Percentiles rank a stretch among this genome's conserved stretches.
Conservation (phyloP, 1,140 invertebrate species). For the Pomacea maculata region DNA sequence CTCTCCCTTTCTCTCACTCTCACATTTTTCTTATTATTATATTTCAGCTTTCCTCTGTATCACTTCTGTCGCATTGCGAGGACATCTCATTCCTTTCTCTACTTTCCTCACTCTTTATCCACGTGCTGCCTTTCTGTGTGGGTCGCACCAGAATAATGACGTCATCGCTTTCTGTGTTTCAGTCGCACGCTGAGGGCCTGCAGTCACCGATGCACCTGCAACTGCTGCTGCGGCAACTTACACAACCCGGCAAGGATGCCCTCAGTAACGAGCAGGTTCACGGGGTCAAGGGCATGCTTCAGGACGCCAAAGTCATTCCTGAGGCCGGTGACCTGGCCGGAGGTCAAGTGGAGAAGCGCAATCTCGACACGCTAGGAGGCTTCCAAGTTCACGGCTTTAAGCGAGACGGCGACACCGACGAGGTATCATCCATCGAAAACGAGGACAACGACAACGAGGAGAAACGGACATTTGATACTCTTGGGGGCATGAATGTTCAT, state of each 20-base stretch:
- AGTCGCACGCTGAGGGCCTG: too few species aligned
- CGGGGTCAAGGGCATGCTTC: not conserved
- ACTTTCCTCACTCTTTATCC: not conserved
- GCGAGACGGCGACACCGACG: not conserved
- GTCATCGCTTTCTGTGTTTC: too few species aligned
- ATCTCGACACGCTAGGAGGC: constrained; percentile 20
- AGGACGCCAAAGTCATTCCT: not conserved
- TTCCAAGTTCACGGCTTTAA: constrained; percentile 22
- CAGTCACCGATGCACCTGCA: too few species aligned
- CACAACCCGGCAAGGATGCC: too few species aligned
- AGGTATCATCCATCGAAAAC: not conserved
- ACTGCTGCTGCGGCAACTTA: too few species aligned
- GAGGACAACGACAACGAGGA: not conserved
- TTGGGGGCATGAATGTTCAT: constrained; percentile 8
- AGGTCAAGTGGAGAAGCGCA: constrained; percentile 3
- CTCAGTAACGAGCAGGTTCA: constrained; percentile 2
- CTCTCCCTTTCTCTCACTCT: not conserved
- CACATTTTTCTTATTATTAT: not conserved
- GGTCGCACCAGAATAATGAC: not conserved
- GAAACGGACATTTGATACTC: constrained; percentile 12
- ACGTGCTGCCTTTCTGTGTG: not conserved
- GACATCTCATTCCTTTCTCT: not conserved
- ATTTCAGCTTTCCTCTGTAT: not conserved
- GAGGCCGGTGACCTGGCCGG: not conserved
- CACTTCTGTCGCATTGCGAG: not conserved